Conservation (phyloP, 2,113 vertebrate species). For the Shinisaurus crocodilurus region DNA sequence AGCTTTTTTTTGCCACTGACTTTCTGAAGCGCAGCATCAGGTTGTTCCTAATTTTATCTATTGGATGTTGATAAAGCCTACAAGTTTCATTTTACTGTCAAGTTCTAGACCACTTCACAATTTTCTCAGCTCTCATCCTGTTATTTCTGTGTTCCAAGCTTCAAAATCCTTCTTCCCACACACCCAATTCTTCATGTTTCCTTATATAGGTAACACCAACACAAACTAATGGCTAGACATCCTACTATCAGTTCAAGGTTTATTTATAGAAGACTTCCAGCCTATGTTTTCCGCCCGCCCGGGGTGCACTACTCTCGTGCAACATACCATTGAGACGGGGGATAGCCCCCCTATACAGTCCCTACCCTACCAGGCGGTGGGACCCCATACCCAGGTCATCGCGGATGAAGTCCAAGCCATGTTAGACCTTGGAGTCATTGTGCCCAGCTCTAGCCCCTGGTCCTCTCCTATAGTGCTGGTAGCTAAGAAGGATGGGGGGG, state of each 20-base stretch:
- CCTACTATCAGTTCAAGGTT: not conserved
- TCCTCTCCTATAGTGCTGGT: too few relatives aligned
- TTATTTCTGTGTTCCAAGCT: not conserved
- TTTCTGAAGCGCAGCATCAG: slow-evolving; percentile 1
- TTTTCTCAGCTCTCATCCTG: not conserved
- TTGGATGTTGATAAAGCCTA: not conserved
- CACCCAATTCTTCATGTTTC: not conserved
- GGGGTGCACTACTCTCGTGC: too few relatives aligned
- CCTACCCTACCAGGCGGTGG: too few relatives aligned
- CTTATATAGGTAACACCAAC: not conserved
- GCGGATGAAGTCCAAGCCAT: too few relatives aligned
- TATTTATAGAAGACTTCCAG: too few relatives aligned
- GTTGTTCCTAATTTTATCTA: not conserved
- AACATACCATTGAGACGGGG: too few relatives aligned
- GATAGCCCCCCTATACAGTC: too few relatives aligned
- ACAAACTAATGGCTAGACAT: not conserved
- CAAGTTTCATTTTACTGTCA: not conserved
- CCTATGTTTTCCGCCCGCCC: too few relatives aligned
- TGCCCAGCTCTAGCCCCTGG: too few relatives aligned
- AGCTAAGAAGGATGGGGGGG: too few relatives aligned
- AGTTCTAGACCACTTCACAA: not conserved
- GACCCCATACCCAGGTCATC: too few relatives aligned
- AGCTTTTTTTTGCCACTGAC: not conserved
- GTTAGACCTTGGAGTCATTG: too few relatives aligned
- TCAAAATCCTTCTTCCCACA: not conserved